Percentiles rank a stretch among this genome's conserved stretches.
phyloP scores from a whole-genome alignment of 2,888 invertebrate species.

The Teleogryllus oceanicus region DNA sequence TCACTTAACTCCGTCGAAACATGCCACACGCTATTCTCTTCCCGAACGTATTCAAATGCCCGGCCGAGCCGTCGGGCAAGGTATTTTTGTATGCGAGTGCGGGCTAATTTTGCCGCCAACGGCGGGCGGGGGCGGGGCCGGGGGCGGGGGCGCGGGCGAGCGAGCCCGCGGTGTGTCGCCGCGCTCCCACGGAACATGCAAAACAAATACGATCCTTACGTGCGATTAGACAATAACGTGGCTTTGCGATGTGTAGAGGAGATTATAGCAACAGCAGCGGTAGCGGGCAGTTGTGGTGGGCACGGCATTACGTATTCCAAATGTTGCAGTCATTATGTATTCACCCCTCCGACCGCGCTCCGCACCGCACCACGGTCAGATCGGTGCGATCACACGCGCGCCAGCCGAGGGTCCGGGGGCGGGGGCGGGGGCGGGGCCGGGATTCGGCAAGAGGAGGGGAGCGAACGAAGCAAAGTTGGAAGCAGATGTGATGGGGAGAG shows the following conservation, averaged over 20 bases:
- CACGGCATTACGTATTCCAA: background rate
- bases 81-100: background rate
- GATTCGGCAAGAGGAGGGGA: too few relatives aligned
- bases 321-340: slow-evolving; percentile 10
- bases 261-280: background rate
- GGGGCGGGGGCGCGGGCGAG: too few relatives aligned
- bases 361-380: background rate
- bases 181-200: slow-evolving; percentile 2
- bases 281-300: background rate
- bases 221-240: slow-evolving; percentile 18
- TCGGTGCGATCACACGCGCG: background rate
- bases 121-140: background rate
- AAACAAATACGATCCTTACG: slow-evolving; percentile 9
- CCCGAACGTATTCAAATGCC: background rate
- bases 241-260: slow-evolving; percentile 18
- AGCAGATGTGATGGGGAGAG: too few relatives aligned
- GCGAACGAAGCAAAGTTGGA: too few relatives aligned
- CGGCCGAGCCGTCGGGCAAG: background rate
- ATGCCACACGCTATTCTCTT: background rate
- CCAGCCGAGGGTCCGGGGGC: too few relatives aligned
- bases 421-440: too few relatives aligned
- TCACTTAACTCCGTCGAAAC: background rate
- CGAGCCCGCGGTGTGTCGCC: background rate
- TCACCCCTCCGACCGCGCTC: background rate
- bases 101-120: background rate